Evolutionary conservation across 2,888 invertebrate genomes (phyloP).

Genomic region (Zeuzera pyrina): DNA sequence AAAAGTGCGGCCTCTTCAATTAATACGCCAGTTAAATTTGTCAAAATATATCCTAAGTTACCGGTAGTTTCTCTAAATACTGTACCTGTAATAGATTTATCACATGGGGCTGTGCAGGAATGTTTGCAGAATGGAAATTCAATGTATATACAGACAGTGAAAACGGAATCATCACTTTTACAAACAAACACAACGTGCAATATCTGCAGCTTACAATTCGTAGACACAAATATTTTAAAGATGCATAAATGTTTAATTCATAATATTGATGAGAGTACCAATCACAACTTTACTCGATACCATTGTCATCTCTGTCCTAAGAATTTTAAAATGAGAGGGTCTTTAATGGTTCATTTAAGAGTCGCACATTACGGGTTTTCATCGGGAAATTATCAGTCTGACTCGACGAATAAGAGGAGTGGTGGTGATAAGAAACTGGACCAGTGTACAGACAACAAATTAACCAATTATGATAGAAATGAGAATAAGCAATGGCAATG

Average conservation of each 20-base stretch:
- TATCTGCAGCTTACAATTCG: slow-evolving; percentile 81
- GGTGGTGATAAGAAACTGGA: slow-evolving; percentile 20
- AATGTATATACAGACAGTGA: slow-evolving; percentile 27
- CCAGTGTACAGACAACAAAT: slow-evolving; percentile 25
- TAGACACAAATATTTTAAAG: slow-evolving; percentile 78
- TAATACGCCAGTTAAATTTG: slow-evolving; percentile 50
- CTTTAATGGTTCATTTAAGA: slow-evolving; percentile 85
- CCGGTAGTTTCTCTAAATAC: slow-evolving; percentile 51
- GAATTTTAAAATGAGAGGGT: slow-evolving; percentile 86
- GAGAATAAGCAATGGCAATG: slow-evolving; percentile 90
- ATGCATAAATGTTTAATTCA: slow-evolving; percentile 85
- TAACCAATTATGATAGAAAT: slow-evolving; percentile 33
- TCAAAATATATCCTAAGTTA: slow-evolving; percentile 62
- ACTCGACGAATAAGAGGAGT: slow-evolving; percentile 18
- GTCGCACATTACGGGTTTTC: slow-evolving; percentile 81
- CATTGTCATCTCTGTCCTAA: slow-evolving; percentile 86
- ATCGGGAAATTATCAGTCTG: slow-evolving; percentile 27
- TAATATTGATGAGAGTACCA: slow-evolving; percentile 49
- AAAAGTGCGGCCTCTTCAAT: slow-evolving; percentile 33
- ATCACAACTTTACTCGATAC: slow-evolving; percentile 60
- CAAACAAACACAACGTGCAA: slow-evolving; percentile 67
- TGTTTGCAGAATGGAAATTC: slow-evolving; percentile 26
- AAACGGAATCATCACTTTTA: slow-evolving; percentile 32
- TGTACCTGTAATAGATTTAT: slow-evolving; percentile 46
- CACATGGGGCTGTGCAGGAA: slow-evolving; percentile 25